Evolutionary conservation across 53 echinoderm and acorn worm species (phyloP), one percentile per base, ranked within the genome.

Genomic region (Temnopleurus reevesii): DNA sequence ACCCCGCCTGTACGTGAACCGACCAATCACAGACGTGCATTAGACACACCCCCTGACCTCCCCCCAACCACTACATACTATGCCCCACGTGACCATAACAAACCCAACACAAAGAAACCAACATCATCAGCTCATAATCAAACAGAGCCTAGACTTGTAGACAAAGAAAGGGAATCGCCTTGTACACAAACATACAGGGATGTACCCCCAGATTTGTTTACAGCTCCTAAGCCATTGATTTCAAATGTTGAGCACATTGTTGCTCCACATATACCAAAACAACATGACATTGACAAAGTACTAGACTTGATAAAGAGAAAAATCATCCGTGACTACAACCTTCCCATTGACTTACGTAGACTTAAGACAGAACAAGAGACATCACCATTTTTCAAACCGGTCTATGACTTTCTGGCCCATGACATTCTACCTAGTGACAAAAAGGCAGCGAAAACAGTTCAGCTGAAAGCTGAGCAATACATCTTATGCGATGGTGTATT

Each of bases 271-370:
- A 91, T 91, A 27, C 91, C 86, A 4, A 91, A 87, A 56, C 91
- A 91, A 59, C 53, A 36, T 36, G 91, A 91, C 8, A 61, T 91
- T 12, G 76, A 91, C 36, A 86, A 44, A 27, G 45, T 87, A 3
- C 86, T 54, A 38, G 85, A 86, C 45, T 56, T 71, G 2, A 91
- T 91, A 2, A 85, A 84, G 21, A 55, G 91, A 17, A 91, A 91
- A 43, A 91, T 91, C 35, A 91, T 91, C 23, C 86, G 91, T 46
- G 91, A 91, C 71, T 91, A 91, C 31, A 91, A 91, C 25, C 54
- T 87, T 6, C 86, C 91, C 2, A 10, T 91, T 46, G 91, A 91
- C 55, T 64, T 90, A 35, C 28, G 59, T 53, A 53, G 80, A 80
- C 59, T 90, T 10, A 77, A 46, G 13, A 64, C 81, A 1, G 90